Base-by-base conservation (phyloP, 2,888 invertebrate species). In the Tinea trinotella region DNA sequence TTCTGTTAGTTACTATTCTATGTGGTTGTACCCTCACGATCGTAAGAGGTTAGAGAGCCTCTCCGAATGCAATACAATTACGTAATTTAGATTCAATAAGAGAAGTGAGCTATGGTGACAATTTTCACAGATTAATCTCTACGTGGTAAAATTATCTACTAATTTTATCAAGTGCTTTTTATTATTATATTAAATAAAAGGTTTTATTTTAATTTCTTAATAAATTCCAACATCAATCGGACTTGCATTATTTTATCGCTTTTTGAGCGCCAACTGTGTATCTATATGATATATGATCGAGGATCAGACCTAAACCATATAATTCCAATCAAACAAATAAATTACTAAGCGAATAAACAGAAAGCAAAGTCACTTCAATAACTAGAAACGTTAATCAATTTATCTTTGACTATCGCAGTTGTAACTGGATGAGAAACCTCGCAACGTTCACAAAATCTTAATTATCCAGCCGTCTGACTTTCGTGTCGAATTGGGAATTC, bases 31-130 rank as follows among this genome's bases (percentile, higher is more conserved):
- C 18, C 3, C 24, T 22, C 50, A 50, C 50, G 50, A 50, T 46
- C 50, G n/a, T 5, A n/a, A 15, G 50, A 50, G 15, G 50, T 24
- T 50, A 50, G 50, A 46, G 46, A 46, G 19, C 18, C 46, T 19
- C 40, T 18, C 46, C 7, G 20, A 22, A 10, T 46, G 46, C 46
- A 46, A 17, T 50, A 50, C 50, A 50, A 50, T 50, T 50, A 50
- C 50, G 50, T 50, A 50, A 50, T 50, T 50, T 50, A 50, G 50
- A 50, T 50, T 50, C 50, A 50, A 50, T 50, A 50, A 50, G 50
- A 50, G 24, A n/a, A 10, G 18, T 46, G 40, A 17, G 12, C 48
- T 19, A 13, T n/a, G 48, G 48, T 13, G 50, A 50, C 50, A 50
- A 50, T 50, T 24, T 22, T 18, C 22, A 10, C 24, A 13, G 50